These are phyloP conservation scores for Pholis gunnellus DNA, from an alignment of 2,113 vertebrate species.

Conservation along the genomic window DNA sequence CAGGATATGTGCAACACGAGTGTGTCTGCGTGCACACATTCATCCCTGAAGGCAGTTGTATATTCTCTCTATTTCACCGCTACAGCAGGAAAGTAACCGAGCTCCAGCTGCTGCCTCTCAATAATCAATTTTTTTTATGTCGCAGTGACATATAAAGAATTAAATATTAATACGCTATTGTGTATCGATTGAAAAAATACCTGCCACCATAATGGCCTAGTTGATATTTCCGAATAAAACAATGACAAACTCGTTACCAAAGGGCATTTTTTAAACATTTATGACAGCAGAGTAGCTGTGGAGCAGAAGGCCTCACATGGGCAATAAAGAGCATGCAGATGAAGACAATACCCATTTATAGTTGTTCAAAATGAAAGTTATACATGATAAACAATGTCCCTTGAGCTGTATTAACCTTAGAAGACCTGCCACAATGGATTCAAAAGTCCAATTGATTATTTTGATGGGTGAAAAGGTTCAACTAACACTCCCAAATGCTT, in stretches of 20 bases:
- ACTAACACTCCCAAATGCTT: constrained; percentile 45
- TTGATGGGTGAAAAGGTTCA: constrained; percentile 61
- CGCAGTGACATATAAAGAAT: constrained; percentile 83
- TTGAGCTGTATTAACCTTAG: constrained; percentile 70
- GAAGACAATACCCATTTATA: constrained; percentile 75
- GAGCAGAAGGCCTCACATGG: constrained; percentile 70
- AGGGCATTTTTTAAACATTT: constrained; percentile 89
- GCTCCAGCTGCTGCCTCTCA: constrained; percentile 68
- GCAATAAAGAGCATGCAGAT: constrained; percentile 75
- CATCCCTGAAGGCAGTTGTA: constrained; percentile 46
- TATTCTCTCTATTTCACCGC: constrained; percentile 50
- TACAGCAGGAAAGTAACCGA: constrained; percentile 73
- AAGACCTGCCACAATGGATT: constrained; percentile 54
- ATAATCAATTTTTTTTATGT: constrained; percentile 75
- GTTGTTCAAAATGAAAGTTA: constrained; percentile 69
- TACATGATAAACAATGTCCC: constrained; percentile 73
- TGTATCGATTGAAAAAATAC: constrained; percentile 85
- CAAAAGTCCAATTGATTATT: constrained; percentile 67
- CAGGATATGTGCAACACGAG: constrained; percentile 14
- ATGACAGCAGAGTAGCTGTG: constrained; percentile 81
- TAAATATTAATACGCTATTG: constrained; percentile 85
- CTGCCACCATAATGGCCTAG: constrained; percentile 82
- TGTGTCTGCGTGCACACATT: neutral
- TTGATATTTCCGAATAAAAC: constrained; percentile 89
- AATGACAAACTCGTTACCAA: constrained; percentile 87